Evolutionary conservation across 2,113 vertebrate species (phyloP).

Genomic region (Perognathus longimembris): DNA sequence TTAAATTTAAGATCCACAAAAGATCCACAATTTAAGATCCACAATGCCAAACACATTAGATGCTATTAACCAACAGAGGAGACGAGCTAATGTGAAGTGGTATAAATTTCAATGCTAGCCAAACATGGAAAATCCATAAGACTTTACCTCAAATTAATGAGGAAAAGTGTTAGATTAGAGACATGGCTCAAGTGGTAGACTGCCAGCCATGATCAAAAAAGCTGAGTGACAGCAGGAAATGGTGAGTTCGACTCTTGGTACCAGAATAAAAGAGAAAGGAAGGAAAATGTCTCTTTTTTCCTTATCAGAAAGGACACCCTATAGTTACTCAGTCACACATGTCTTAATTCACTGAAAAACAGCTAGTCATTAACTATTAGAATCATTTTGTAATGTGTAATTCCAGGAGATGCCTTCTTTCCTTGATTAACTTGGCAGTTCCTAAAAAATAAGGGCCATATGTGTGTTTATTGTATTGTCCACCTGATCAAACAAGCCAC

Average conservation of each 20-base stretch:
- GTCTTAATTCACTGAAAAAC: neutral
- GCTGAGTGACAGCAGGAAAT: no score
- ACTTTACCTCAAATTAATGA: no score
- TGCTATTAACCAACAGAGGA: neutral
- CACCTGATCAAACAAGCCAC: neutral
- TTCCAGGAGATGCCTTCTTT: neutral
- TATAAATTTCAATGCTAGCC: neutral
- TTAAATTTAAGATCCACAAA: slow-evolving; percentile 3
- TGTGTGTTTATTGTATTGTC: neutral
- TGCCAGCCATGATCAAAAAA: no score
- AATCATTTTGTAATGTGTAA: neutral
- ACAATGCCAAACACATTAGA: slow-evolving; percentile 40
- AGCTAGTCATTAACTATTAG: neutral
- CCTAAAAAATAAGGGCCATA: neutral
- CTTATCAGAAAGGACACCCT: neutral
- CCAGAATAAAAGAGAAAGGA: neutral
- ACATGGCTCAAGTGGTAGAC: no score
- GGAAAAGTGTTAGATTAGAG: no score
- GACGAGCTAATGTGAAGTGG: neutral
- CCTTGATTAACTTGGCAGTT: slow-evolving; percentile 20
- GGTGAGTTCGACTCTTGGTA: no score
- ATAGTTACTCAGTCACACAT: neutral
- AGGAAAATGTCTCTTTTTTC: neutral
- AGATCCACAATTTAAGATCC: no score
- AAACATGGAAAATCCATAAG: no score